Percentiles rank a stretch among this genome's conserved stretches.
These are phyloP conservation scores for Amblyopsis hoosieri DNA, from an alignment of 2,797 vertebrate species.

Conservation along the genomic window DNA sequence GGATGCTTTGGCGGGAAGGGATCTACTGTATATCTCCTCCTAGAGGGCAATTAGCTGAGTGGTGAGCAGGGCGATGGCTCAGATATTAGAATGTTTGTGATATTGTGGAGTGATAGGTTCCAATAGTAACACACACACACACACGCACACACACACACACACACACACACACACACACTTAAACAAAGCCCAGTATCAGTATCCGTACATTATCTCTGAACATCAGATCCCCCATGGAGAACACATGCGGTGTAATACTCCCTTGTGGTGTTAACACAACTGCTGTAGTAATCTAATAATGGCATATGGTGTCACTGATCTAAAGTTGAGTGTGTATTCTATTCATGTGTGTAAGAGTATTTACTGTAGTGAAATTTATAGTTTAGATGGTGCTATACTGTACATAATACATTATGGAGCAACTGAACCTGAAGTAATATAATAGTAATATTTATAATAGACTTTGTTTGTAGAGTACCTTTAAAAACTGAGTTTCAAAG, in stretches of 20 bases:
- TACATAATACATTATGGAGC: background rate
- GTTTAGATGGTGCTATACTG: background rate
- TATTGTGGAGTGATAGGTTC: no score
- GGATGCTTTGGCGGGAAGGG: conserved; percentile 23
- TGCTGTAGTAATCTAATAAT: conserved; percentile 45
- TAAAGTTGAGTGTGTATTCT: background rate
- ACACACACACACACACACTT: no score
- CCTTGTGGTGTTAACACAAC: background rate
- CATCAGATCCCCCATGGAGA: conserved; percentile 24
- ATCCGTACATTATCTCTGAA: background rate
- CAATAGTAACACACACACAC: no score
- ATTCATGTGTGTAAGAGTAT: background rate
- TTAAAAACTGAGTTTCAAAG: no score
- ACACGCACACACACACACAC: no score
- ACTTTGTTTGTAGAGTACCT: no score
- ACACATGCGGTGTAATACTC: conserved; percentile 31
- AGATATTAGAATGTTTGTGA: no score
- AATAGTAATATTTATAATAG: no score
- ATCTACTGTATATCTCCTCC: no score
- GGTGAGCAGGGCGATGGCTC: no score
- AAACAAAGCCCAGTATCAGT: no score
- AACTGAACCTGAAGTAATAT: background rate
- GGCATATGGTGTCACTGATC: conserved; percentile 15
- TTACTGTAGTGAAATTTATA: background rate
- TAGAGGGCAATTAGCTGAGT: no score